A percentile compares a stretch with the other conserved stretches of the same genome.
phyloP scores from a whole-genome alignment of 2,888 invertebrate genomes.

The Tachina fera region DNA sequence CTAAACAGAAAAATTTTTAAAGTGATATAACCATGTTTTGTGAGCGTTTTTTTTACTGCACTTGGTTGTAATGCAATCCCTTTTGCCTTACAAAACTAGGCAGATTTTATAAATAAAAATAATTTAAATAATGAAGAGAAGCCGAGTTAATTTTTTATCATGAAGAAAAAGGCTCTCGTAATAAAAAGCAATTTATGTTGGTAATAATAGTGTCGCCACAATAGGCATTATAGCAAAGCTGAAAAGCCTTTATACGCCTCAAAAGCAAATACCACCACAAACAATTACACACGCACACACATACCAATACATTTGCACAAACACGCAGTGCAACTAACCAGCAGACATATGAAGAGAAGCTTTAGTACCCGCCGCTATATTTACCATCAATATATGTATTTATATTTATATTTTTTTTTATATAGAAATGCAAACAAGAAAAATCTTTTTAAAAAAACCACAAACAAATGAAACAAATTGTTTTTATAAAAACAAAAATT shows the following conservation, averaged over 20 bases:
- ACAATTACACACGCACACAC: constrained; percentile 6
- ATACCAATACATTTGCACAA: neutral
- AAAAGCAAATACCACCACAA: neutral
- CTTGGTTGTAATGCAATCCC: neutral
- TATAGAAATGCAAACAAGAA: neutral
- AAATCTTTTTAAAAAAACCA: constrained; percentile 15
- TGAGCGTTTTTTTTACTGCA: neutral
- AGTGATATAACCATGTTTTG: no score
- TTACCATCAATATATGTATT: constrained; percentile 30
- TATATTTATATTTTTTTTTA: neutral
- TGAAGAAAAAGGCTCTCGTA: neutral
- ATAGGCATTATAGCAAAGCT: constrained; percentile 38
- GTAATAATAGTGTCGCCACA: constrained; percentile 48
- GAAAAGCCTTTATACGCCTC: constrained; percentile 52
- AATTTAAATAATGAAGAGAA: neutral
- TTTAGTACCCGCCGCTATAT: neutral
- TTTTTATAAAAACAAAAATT: neutral
- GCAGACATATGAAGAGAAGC: constrained; percentile 12
- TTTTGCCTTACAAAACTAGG: neutral
- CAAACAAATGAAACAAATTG: constrained; percentile 60
- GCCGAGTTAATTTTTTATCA: neutral
- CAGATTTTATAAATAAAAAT: neutral
- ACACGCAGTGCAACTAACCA: constrained; percentile 13
- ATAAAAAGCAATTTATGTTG: constrained; percentile 46
- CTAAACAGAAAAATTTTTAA: neutral